These are phyloP conservation scores for Pseudococcus viburni DNA, from an alignment of 2,888 invertebrate genomes.

Conservation along the genomic window DNA sequence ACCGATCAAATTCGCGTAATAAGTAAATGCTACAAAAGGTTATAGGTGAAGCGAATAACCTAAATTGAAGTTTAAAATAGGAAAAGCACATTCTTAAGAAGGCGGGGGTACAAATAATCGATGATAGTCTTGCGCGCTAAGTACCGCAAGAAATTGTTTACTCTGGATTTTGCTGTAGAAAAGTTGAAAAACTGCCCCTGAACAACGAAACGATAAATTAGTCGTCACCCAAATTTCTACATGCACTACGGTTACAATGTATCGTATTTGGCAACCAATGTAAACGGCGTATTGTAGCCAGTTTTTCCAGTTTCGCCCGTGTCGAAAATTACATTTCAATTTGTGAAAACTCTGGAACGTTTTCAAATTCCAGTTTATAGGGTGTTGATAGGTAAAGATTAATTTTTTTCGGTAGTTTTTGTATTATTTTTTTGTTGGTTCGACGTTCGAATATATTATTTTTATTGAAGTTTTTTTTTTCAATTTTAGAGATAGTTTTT, in stretches of 20 bases:
- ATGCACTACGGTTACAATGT: neutral
- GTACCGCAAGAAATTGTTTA: conserved; percentile 62
- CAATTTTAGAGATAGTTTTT: neutral
- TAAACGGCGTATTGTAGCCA: neutral
- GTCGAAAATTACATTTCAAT: conserved; percentile 17
- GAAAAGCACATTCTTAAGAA: conserved; percentile 60
- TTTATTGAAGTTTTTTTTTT: neutral
- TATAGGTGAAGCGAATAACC: conserved; percentile 65
- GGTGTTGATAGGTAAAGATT: neutral
- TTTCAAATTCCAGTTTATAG: neutral
- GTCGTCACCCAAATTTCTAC: conserved; percentile 48
- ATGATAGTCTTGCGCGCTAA: conserved; percentile 64
- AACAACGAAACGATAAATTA: conserved; percentile 62
- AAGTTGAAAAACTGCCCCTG: conserved; percentile 58
- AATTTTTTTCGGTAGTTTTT: neutral
- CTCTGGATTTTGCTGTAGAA: conserved; percentile 57
- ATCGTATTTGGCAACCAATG: neutral
- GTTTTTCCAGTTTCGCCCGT: neutral
- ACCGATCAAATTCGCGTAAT: conserved; percentile 51
- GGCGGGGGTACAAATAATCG: conserved; percentile 63
- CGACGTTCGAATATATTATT: neutral
- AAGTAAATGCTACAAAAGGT: conserved; percentile 62
- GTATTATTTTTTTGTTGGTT: neutral
- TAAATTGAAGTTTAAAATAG: conserved; percentile 65
- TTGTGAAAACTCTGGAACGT: neutral